Percentiles rank a stretch among this genome's conserved stretches.
Evolutionary conservation across 2,113 vertebrate genomes (phyloP).

Genomic region (Dunckerocampus dactyliophorus): DNA sequence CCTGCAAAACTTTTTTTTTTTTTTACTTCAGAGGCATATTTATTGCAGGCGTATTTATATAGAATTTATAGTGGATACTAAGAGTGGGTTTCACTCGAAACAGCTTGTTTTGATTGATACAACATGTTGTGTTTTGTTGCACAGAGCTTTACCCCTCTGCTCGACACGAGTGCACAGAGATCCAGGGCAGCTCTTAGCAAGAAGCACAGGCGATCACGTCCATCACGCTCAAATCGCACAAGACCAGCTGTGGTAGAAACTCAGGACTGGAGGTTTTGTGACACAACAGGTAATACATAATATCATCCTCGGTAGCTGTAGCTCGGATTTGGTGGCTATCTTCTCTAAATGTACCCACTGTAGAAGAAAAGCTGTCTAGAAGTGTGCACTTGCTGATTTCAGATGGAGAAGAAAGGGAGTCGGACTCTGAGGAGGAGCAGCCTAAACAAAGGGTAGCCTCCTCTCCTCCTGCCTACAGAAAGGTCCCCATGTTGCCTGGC

Average conservation of each 20-base stretch:
- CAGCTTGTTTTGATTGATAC: background rate
- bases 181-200: conserved; percentile 79
- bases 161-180: conserved; percentile 81
- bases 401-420: conserved; percentile 34
- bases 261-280: conserved; percentile 74
- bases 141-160: conserved; percentile 74
- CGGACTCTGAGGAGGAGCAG: conserved; percentile 59
- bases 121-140: conserved; percentile 2
- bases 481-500: conserved; percentile 78
- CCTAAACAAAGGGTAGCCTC: conserved; percentile 26
- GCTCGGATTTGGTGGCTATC: background rate
- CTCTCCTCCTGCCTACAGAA: conserved; percentile 61
- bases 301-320: background rate
- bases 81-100: background rate
- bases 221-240: conserved; percentile 62
- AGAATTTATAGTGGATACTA: too few relatives aligned
- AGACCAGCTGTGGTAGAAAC: conserved; percentile 9
- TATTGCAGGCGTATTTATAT: background rate
- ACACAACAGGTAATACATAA: conserved; percentile 76
- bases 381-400: conserved; percentile 19
- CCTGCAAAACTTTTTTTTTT: too few relatives aligned
- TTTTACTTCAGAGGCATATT: conserved; percentile 3
- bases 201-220: conserved; percentile 65
- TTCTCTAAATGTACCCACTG: background rate
- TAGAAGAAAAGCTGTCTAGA: background rate